phyloP scores from a whole-genome alignment of 2,797 vertebrate species.

The Lophotriccus pileatus region DNA sequence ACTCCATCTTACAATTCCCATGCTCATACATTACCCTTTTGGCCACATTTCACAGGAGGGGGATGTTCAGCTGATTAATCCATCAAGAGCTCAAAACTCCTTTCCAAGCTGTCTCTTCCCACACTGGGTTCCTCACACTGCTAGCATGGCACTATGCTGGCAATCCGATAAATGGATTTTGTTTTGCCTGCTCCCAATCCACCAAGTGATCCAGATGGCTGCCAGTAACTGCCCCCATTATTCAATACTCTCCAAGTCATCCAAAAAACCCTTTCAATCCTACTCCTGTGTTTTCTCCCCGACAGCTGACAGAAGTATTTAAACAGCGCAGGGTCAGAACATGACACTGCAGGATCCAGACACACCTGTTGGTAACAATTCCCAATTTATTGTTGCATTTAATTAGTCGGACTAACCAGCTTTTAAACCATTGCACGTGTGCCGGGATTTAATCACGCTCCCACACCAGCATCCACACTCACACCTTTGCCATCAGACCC shows the following conservation, averaged over 20 bases:
- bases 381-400: background rate
- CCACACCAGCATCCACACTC: background rate
- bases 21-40: constrained; percentile 31
- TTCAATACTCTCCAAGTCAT: background rate
- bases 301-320: background rate
- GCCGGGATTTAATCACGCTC: background rate
- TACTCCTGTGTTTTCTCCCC: background rate
- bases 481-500: background rate
- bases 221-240: background rate
- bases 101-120: constrained; percentile 40
- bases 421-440: background rate
- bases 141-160: background rate
- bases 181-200: constrained; percentile 2
- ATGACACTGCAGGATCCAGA: background rate
- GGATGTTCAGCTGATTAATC: constrained; percentile 36
- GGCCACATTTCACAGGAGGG: constrained; percentile 27
- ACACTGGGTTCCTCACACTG: background rate
- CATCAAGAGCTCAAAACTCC: constrained; percentile 39
- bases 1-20: constrained; percentile 29
- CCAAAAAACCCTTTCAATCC: background rate
- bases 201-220: background rate
- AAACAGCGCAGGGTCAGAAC: background rate
- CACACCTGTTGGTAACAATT: background rate
- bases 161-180: background rate
- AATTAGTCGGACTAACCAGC: background rate